phyloP scores from a whole-genome alignment of 1,140 invertebrate genomes.

The Drosophila arawakana region DNA sequence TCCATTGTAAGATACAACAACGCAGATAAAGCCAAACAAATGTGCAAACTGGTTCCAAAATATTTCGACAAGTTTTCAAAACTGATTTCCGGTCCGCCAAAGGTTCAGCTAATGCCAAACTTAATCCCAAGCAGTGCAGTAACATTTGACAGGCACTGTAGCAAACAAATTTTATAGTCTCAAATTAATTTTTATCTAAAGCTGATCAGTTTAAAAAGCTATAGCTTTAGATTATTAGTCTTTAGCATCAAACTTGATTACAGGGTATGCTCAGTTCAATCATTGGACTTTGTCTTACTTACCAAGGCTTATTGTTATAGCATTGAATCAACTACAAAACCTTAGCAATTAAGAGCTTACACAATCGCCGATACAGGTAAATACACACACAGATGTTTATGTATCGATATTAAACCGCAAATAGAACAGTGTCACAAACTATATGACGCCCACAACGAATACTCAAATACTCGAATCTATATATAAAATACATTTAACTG shows the following conservation, averaged over 20 bases:
- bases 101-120: neutral
- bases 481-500: neutral
- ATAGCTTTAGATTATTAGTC: no score
- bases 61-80: constrained; percentile 20
- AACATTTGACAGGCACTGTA: constrained; percentile 3
- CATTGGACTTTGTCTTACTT: neutral
- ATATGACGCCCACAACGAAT: constrained; percentile 56
- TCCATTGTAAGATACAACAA: constrained; percentile 5
- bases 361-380: constrained; percentile 34
- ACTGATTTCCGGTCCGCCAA: constrained; percentile 34
- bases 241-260: neutral
- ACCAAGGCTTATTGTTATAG: constrained; percentile 44
- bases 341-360: constrained; percentile 40
- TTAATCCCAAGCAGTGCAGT: constrained; percentile 29
- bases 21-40: constrained; percentile 3
- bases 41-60: constrained; percentile 38
- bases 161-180: no score
- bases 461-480: constrained; percentile 3
- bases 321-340: constrained; percentile 41
- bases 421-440: constrained; percentile 39
- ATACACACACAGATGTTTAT: constrained; percentile 10
- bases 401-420: constrained; percentile 7
- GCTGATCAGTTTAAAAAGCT: no score
- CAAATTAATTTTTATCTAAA: no score
- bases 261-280: neutral